These are phyloP conservation scores for Automeris io DNA, from an alignment of 2,888 invertebrate species.

Conservation along the genomic window DNA sequence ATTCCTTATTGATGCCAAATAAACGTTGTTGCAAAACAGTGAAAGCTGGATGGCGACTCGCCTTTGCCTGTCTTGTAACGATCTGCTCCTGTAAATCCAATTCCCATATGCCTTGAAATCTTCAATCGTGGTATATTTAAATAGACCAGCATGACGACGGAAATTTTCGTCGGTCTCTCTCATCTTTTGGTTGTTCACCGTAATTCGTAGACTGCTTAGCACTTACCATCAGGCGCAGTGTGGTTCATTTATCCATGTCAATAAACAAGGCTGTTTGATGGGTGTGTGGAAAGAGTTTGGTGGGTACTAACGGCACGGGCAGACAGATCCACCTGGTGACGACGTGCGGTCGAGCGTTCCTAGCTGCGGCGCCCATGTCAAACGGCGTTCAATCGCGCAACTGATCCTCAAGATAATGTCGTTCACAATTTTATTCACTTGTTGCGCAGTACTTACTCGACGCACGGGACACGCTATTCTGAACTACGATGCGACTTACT, in stretches of 20 bases:
- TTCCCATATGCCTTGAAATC: no score
- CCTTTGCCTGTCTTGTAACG: no score
- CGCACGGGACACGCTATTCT: constrained; percentile 54
- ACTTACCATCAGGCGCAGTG: no score
- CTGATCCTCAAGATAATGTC: constrained; percentile 49
- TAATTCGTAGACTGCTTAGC: no score
- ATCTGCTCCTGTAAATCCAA: no score
- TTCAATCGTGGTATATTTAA: no score
- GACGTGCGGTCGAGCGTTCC: constrained; percentile 68
- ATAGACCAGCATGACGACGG: no score
- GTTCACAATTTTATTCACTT: constrained; percentile 63
- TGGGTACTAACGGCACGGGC: constrained; percentile 60
- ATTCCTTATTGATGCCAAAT: constrained; percentile 16
- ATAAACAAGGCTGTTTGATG: constrained; percentile 15
- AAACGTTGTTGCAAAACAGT: constrained; percentile 11
- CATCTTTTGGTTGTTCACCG: no score
- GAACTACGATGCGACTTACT: constrained; percentile 55
- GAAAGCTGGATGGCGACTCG: no score
- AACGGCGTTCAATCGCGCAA: constrained; percentile 49
- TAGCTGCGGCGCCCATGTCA: constrained; percentile 72
- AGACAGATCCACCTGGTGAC: constrained; percentile 70
- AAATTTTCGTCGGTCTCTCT: no score
- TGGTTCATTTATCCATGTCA: no score
- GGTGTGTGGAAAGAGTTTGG: neutral
- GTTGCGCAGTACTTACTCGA: constrained; percentile 53